Evolutionary conservation across 1,140 invertebrate genomes (phyloP).

Genomic region (Campoletis sonorensis): DNA sequence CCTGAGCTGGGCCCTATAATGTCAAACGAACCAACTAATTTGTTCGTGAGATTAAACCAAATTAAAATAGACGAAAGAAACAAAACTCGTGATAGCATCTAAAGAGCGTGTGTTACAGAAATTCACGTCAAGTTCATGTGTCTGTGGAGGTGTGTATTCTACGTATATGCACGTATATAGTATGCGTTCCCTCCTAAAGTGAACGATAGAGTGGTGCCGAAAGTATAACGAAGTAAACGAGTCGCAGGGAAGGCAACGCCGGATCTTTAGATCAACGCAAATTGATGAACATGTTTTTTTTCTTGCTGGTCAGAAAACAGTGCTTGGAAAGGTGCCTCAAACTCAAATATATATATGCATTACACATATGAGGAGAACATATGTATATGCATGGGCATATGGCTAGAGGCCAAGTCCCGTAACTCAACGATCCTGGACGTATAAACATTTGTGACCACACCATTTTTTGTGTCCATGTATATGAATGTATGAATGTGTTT

Average conservation of each 20-base stretch:
- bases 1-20: too few relatives aligned
- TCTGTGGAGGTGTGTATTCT: neutral
- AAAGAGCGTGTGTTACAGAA: neutral
- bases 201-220: neutral
- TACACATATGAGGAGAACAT: neutral
- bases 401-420: conserved; percentile 26
- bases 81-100: neutral
- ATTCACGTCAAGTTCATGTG: too few relatives aligned
- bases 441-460: conserved; percentile 26
- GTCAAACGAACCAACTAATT: too few relatives aligned
- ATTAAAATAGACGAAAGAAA: neutral
- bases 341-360: neutral
- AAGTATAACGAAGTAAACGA: conserved; percentile 18
- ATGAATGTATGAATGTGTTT: neutral
- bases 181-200: neutral
- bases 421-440: conserved; percentile 4
- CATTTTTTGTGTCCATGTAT: neutral
- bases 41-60: too few relatives aligned
- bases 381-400: neutral
- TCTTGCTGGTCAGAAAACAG: neutral
- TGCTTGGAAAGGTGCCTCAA: conserved; percentile 16
- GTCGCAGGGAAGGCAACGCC: neutral
- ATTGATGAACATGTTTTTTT: conserved; percentile 16
- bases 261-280: conserved; percentile 31
- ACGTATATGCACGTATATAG: neutral